Base-by-base conservation (phyloP, 2,113 vertebrate species). In the Brienomyrus brachyistius region DNA sequence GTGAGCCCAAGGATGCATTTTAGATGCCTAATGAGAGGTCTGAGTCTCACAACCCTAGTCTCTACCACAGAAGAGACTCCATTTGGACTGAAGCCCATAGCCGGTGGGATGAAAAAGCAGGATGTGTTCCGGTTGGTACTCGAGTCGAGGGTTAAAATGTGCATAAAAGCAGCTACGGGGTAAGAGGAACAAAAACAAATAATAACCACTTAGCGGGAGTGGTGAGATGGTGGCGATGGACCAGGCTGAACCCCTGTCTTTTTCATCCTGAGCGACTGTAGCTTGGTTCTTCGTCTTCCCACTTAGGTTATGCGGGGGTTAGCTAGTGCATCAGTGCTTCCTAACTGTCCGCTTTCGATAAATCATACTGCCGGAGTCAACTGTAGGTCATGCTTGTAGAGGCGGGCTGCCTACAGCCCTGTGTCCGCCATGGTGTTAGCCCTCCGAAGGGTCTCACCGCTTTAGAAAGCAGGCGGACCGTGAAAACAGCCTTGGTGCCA, bases 311-410 rank as follows among this genome's bases (percentile, higher is more conserved):
- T n/a, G 8, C 6, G 21, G 19, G 45, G 82, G 8, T 45, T 27
- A 84, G 82, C 19, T 48, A 23, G 7, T 45, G 77, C 62, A 70
- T 84, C 82, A n/a, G 82, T 84, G 82, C 82, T 27, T 45, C 35
- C 35, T 35, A 80, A 80, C 74, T 43, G 74, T 80, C 74, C 43
- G 35, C 74, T 19, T 80, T 43, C 10, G 35, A 40, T 80, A 80
- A 80, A 80, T 80, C 74, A 80, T 80, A 43, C 74, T 80, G 74
- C 74, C 74, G 8, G 74, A 80, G 74, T 80, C 74, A 80, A 80
- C 31, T 8, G 6, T 80, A 40, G 74, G 74, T 80, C 74, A 80
- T 7, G 17, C 74, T 80, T 17, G 74, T 43, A 80, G 31, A 80
- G 35, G 74, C 31, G 1, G n/a, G 35, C 74, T 43, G 74, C 31